phyloP scores from a whole-genome alignment of 1,140 invertebrate genomes.

The Drosophila grimshawi region DNA sequence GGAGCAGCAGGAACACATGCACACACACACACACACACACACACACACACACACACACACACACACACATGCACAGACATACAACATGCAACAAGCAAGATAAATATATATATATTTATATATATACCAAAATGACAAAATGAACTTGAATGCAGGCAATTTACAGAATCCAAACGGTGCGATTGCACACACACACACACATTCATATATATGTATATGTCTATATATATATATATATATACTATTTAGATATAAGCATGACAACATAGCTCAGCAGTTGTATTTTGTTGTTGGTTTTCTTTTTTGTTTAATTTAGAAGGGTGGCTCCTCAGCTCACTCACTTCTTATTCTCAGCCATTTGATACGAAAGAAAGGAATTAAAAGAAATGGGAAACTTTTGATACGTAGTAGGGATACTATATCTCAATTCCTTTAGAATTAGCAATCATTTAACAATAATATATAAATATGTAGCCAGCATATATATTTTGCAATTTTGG shows the following conservation, averaged over 20 bases:
- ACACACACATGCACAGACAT: constrained; percentile 6
- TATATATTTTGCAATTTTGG: constrained; percentile 9
- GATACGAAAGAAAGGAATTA: background rate
- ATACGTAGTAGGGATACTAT: background rate
- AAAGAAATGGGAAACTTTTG: background rate
- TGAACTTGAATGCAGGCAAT: constrained; percentile 61
- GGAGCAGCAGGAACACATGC: constrained; percentile 34
- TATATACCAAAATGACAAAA: constrained; percentile 2
- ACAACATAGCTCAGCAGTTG: background rate
- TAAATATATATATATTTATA: background rate
- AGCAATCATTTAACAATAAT: constrained; percentile 8
- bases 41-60: constrained; percentile 12
- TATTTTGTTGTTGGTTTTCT: background rate
- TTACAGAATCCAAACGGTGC: background rate
- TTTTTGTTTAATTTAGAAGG: background rate
- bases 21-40: constrained; percentile 3
- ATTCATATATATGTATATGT: background rate
- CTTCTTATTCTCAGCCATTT: constrained; percentile 3
- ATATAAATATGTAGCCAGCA: constrained; percentile 6
- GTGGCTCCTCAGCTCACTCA: background rate
- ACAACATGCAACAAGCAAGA: constrained; percentile 3
- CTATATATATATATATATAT: background rate
- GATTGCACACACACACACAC: constrained; percentile 4
- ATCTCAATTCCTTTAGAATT: constrained; percentile 12
- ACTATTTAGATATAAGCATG: background rate